phyloP scores from a whole-genome alignment of 1,140 invertebrate genomes.

The Drosophila sturtevanti region DNA sequence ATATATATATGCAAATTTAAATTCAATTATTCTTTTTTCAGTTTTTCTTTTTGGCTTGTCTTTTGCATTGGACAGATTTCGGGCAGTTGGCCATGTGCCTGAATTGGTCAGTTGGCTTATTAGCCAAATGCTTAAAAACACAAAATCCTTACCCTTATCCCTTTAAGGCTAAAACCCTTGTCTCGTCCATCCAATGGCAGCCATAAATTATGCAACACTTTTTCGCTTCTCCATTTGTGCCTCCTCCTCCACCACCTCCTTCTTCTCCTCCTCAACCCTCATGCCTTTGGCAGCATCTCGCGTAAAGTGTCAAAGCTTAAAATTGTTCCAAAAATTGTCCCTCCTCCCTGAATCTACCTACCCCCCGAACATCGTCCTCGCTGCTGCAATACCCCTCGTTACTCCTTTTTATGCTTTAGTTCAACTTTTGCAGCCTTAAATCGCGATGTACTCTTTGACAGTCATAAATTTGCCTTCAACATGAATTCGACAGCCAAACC shows the following conservation, averaged over 20 bases:
- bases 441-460: conserved; percentile 57
- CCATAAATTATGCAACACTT: conserved; percentile 52
- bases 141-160: neutral
- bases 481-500: conserved; percentile 65
- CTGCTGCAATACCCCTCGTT: neutral
- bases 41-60: neutral
- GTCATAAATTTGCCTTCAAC: conserved; percentile 69
- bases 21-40: neutral
- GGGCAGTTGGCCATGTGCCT: neutral
- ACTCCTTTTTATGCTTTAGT: neutral
- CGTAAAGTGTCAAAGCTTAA: conserved; percentile 49
- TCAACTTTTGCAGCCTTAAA: conserved; percentile 26
- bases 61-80: neutral
- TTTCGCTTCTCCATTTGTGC: conserved; percentile 10
- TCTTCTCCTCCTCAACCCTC: too few species aligned
- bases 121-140: neutral
- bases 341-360: neutral
- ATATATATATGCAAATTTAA: too few species aligned
- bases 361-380: too few species aligned
- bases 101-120: conserved; percentile 2
- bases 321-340: conserved; percentile 12
- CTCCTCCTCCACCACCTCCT: too few species aligned
- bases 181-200: neutral
- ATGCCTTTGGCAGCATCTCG: conserved; percentile 13
- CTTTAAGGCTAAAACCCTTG: neutral